Conservation (phyloP, 1,140 invertebrate genomes). For the Adelges cooleyi region DNA sequence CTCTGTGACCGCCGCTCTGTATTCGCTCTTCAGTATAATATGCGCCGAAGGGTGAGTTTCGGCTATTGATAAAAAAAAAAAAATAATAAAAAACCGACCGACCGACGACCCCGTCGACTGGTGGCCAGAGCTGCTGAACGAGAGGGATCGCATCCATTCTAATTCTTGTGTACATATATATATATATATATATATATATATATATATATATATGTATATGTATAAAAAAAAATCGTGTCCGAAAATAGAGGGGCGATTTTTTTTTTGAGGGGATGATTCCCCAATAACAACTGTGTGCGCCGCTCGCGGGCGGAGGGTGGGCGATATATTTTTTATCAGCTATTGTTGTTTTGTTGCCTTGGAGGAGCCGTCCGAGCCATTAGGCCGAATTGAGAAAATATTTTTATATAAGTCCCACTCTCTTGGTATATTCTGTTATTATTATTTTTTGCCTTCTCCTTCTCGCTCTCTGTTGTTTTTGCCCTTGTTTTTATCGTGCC, state of each 20-base stretch:
- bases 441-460: not conserved
- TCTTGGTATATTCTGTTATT: too few relatives aligned
- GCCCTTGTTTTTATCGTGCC: constrained; percentile 23
- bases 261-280: constrained; percentile 18
- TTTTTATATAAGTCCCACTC: not conserved
- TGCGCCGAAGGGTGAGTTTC: constrained; percentile 2
- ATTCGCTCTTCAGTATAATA: too few relatives aligned
- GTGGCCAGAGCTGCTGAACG: not conserved
- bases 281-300: constrained; percentile 14
- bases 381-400: constrained; percentile 28
- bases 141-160: constrained; percentile 23
- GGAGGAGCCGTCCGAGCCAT: constrained; percentile 22
- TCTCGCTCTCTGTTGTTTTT: constrained; percentile 14
- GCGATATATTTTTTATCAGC: constrained; percentile 28
- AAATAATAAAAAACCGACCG: not conserved
- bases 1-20: not conserved
- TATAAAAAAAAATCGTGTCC: not conserved
- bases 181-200: not conserved
- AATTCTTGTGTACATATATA: not conserved
- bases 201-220: not conserved
- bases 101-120: constrained; percentile 3
- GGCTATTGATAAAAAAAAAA: constrained; percentile 20
- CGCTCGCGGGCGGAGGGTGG: not conserved
- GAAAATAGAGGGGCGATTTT: constrained; percentile 14
- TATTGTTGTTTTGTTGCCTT: constrained; percentile 28